These are phyloP conservation scores for Temnothorax ravouxi DNA, from an alignment of 2,888 invertebrate species.

Conservation along the genomic window DNA sequence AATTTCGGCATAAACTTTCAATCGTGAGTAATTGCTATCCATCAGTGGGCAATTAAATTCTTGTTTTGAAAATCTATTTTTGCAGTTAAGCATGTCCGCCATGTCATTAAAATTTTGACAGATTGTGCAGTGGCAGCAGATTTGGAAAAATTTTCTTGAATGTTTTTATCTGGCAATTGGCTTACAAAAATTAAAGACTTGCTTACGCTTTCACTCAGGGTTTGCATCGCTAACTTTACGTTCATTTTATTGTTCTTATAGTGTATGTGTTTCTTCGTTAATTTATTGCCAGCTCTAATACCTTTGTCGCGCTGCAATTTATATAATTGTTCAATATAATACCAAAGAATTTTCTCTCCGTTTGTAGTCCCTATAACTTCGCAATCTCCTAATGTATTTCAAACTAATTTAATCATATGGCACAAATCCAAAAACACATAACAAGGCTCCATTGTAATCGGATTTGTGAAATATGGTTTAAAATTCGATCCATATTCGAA, in stretches of 20 bases:
- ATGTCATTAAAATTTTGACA: too few species aligned
- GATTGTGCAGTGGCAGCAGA: too few species aligned
- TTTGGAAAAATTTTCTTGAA: too few species aligned
- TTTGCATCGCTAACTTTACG: too few species aligned
- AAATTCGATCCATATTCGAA: background rate
- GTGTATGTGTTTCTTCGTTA: background rate
- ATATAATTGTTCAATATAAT: background rate
- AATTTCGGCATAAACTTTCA: too few species aligned
- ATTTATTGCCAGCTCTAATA: background rate
- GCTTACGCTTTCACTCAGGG: too few species aligned
- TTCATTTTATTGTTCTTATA: background rate
- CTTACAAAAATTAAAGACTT: too few species aligned
- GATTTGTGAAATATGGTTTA: constrained; percentile 1
- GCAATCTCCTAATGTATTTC: background rate
- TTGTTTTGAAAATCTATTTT: too few species aligned
- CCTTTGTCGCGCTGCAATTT: background rate
- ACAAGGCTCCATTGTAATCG: background rate
- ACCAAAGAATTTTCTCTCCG: background rate
- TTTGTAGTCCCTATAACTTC: background rate
- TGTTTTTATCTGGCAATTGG: too few species aligned
- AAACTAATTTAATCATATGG: background rate
- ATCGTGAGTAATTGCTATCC: too few species aligned
- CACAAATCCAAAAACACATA: background rate
- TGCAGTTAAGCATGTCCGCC: too few species aligned
- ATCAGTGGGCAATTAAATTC: too few species aligned